phyloP scores from a whole-genome alignment of 2,797 vertebrate genomes.

The Anguilla anguilla region DNA sequence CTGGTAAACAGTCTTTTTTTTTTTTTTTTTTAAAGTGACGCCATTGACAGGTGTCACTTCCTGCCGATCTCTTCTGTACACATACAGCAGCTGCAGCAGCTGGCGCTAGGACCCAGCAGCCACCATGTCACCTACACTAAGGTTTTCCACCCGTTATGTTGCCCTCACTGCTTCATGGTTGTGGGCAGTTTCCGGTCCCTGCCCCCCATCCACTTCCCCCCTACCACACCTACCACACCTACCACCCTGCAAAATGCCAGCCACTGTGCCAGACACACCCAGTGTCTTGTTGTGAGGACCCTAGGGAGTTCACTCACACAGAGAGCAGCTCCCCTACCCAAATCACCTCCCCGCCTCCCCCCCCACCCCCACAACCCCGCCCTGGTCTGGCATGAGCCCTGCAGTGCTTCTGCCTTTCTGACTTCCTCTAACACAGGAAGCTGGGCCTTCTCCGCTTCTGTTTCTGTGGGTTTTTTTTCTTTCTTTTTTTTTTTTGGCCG shows the following conservation, averaged over 20 bases:
- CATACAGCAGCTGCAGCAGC: not conserved
- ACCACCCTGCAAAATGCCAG: slow-evolving; percentile 29
- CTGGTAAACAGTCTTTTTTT: too few relatives aligned
- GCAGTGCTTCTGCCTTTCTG: slow-evolving; percentile 28
- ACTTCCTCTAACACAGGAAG: slow-evolving; percentile 34
- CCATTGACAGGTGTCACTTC: not conserved
- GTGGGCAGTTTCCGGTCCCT: not conserved
- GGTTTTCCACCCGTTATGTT: not conserved
- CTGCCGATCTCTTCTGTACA: not conserved
- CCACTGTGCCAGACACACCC: slow-evolving; percentile 33
- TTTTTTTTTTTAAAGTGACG: too few relatives aligned
- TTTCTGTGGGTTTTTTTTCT: not conserved
- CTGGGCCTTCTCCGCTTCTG: not conserved
- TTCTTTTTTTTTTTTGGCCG: not conserved
- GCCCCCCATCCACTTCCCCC: not conserved
- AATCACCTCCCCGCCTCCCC: not conserved
- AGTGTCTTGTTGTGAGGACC: slow-evolving; percentile 30
- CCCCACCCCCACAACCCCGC: slow-evolving; percentile 25
- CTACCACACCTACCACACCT: not conserved
- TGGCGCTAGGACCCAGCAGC: slow-evolving; percentile 67
- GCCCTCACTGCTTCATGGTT: too few relatives aligned
- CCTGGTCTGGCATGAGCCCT: slow-evolving; percentile 43
- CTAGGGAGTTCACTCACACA: slow-evolving; percentile 33
- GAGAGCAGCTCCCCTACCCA: slow-evolving; percentile 19
- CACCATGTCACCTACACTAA: slow-evolving; percentile 26